A percentile compares a stretch with the other conserved stretches of the same genome.
Evolutionary conservation across 2,888 invertebrate species (phyloP).

Genomic region (Lordiphosa andalusiaca): DNA sequence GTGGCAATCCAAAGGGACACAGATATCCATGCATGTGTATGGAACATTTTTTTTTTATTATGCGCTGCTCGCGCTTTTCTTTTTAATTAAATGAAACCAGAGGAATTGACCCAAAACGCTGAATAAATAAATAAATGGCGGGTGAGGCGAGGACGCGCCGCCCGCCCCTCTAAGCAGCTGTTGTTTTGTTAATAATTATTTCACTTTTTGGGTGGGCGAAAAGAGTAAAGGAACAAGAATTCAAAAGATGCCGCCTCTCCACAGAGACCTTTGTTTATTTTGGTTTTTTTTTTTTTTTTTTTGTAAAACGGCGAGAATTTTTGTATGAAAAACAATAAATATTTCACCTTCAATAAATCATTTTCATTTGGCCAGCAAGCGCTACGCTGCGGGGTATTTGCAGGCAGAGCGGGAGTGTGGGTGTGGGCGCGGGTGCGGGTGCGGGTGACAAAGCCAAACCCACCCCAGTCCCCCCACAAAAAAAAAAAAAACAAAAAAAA

Average conservation of each 20-base stretch:
- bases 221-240: slow-evolving; percentile 48
- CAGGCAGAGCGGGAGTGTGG: too few relatives aligned
- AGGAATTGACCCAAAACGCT: slow-evolving; percentile 78
- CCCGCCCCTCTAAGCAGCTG: slow-evolving; percentile 46
- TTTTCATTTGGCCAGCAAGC: slow-evolving; percentile 51
- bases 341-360: slow-evolving; percentile 79
- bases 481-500: too few relatives aligned
- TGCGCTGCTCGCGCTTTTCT: slow-evolving; percentile 63
- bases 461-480: not conserved
- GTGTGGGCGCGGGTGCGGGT: too few relatives aligned
- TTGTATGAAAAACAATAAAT: slow-evolving; percentile 76
- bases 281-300: slow-evolving; percentile 8
- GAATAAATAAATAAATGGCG: slow-evolving; percentile 66
- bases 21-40: slow-evolving; percentile 54
- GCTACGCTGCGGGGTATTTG: slow-evolving; percentile 4
- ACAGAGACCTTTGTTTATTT: slow-evolving; percentile 32
- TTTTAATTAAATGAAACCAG: slow-evolving; percentile 80
- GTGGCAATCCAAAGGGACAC: slow-evolving; percentile 46
- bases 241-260: slow-evolving; percentile 64
- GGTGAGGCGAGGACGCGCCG: slow-evolving; percentile 8
- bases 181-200: slow-evolving; percentile 71
- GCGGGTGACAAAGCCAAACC: slow-evolving; percentile 34
- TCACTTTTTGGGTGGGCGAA: slow-evolving; percentile 42
- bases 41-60: slow-evolving; percentile 34
- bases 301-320: slow-evolving; percentile 41